These are phyloP conservation scores for Meiosimyza platycephala DNA, from an alignment of 2,888 invertebrate species.

Conservation along the genomic window DNA sequence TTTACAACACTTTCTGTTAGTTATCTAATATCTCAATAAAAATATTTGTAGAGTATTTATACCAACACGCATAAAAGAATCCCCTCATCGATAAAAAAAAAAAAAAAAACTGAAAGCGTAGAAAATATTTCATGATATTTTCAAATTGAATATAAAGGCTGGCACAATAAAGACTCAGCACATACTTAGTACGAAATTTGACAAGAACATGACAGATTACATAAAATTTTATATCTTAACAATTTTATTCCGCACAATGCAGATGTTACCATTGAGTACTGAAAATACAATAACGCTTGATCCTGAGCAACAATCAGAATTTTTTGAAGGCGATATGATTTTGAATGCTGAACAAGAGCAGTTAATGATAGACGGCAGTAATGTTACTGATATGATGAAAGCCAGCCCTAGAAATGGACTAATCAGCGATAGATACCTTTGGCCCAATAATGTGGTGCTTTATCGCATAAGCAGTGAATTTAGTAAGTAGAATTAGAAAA, in stretches of 20 bases:
- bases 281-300: not conserved
- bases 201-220: not conserved
- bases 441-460: constrained; percentile 39
- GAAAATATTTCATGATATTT: too few species aligned
- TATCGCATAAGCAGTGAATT: constrained; percentile 43
- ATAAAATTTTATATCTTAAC: not conserved
- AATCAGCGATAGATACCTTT: constrained; percentile 6
- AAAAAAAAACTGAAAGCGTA: too few species aligned
- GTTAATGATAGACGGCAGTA: not conserved
- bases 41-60: too few species aligned
- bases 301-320: constrained; percentile 3
- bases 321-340: constrained; percentile 34
- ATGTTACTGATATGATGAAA: not conserved
- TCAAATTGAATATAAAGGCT: too few species aligned
- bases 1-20: too few species aligned
- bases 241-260: not conserved
- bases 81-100: too few species aligned
- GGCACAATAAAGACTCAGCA: not conserved
- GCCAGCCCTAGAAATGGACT: not conserved
- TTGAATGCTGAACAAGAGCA: constrained; percentile 29
- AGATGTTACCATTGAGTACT: not conserved
- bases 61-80: too few species aligned
- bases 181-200: not conserved
- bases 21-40: too few species aligned
- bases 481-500: constrained; percentile 37